A percentile compares a stretch with the other conserved stretches of the same genome.
Evolutionary conservation across 2,797 vertebrate genomes (phyloP).

Genomic region (Spea hammondii): DNA sequence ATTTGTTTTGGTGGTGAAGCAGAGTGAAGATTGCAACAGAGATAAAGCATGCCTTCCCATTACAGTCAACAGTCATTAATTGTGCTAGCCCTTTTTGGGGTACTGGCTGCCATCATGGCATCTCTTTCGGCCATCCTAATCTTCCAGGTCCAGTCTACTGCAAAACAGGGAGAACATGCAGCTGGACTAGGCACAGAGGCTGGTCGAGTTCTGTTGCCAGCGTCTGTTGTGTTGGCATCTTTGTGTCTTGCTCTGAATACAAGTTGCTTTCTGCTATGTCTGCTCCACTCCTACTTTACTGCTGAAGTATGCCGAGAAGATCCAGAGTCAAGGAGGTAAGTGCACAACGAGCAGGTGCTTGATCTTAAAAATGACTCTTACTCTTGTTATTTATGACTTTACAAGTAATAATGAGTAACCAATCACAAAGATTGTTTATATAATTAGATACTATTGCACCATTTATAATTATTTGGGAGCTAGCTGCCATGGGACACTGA

Average conservation of each 20-base stretch:
- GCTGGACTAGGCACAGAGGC: conserved; percentile 61
- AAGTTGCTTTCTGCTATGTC: conserved; percentile 77
- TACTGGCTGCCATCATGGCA: conserved; percentile 80
- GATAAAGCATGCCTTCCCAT: conserved; percentile 65
- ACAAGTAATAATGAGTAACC: too few relatives aligned
- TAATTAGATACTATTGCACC: too few relatives aligned
- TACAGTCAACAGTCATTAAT: conserved; percentile 77
- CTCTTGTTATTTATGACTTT: too few relatives aligned
- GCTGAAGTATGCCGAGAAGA: conserved; percentile 78
- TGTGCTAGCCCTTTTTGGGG: conserved; percentile 72
- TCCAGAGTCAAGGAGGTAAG: conserved; percentile 75
- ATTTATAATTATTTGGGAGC: too few relatives aligned
- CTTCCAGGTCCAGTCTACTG: conserved; percentile 79
- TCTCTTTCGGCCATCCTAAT: conserved; percentile 81
- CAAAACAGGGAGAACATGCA: conserved; percentile 56
- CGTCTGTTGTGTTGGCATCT: conserved; percentile 76
- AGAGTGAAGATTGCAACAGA: neutral
- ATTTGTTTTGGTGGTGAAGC: neutral
- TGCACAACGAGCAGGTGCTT: neutral
- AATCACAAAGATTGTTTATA: too few relatives aligned
- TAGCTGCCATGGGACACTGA: too few relatives aligned
- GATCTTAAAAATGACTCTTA: too few relatives aligned
- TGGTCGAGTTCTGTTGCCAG: conserved; percentile 71
- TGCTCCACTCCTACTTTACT: conserved; percentile 82
- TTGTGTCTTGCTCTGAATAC: conserved; percentile 81